Conservation (phyloP, 2,888 invertebrate species). For the Drosophila subsilvestris region DNA sequence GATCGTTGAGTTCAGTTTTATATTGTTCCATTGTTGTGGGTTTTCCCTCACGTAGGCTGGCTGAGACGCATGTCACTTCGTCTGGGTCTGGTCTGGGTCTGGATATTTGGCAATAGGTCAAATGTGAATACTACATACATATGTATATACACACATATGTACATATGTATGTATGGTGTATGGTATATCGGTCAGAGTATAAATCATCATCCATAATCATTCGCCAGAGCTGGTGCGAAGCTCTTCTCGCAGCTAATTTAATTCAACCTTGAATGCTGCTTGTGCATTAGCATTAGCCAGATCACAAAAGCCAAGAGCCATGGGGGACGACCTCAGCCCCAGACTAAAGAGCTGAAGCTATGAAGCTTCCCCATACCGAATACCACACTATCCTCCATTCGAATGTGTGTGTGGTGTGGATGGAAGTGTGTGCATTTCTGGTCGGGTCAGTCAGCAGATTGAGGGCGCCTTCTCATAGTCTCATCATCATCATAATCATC, state of each 20-base stretch:
- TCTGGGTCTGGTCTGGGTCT: slow-evolving; percentile 7
- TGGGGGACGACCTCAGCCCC: slow-evolving; percentile 50
- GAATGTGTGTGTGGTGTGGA: not conserved
- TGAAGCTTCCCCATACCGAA: slow-evolving; percentile 41
- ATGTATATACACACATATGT: not conserved
- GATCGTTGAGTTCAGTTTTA: not conserved
- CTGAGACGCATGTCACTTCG: slow-evolving; percentile 31
- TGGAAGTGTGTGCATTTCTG: slow-evolving; percentile 33
- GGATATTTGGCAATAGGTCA: slow-evolving; percentile 47
- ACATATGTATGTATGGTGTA: slow-evolving; percentile 23
- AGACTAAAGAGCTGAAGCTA: not conserved
- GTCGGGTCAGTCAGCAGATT: slow-evolving; percentile 37
- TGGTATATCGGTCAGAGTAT: slow-evolving; percentile 37
- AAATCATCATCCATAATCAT: slow-evolving; percentile 50
- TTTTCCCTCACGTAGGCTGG: not conserved
- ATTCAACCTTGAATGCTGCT: slow-evolving; percentile 45
- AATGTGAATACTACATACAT: slow-evolving; percentile 14
- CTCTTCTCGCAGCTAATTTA: slow-evolving; percentile 47
- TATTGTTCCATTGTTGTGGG: not conserved
- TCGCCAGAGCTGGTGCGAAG: slow-evolving; percentile 38
- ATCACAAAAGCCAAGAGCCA: slow-evolving; percentile 61
- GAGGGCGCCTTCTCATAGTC: slow-evolving; percentile 21
- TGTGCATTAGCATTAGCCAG: slow-evolving; percentile 68
- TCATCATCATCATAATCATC: not conserved
- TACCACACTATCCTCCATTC: not conserved